Evolutionary conservation across 2,888 invertebrate genomes (phyloP), one percentile per base, ranked within the genome.

Genomic region (Thymelicus acteon): DNA sequence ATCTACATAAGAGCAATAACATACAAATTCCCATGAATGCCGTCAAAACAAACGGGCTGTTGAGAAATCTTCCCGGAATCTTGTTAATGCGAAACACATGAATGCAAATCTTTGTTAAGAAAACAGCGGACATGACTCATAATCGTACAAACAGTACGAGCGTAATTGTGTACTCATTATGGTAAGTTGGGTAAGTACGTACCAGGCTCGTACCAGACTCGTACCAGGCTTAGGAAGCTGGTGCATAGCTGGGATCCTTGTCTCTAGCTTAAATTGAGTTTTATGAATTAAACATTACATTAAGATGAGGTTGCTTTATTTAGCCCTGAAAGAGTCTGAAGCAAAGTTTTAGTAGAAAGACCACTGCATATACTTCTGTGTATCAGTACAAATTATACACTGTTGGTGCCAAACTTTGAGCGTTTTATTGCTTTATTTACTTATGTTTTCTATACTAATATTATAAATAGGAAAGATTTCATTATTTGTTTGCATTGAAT

Each of bases 161-260:
- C 60, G 39, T 67, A 60, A 67, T 60, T 61, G 67, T 67, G 61
- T 52, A 37, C 60, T 60, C 67, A 67, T 67, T 67, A 67, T 67
- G 67, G 58, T 67, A 49, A 67, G 67, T 67, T 67, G 7, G 47
- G 37, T 54, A 54, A 64, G 64, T 31, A 15, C 12, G n/a, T 48
- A 63, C n/a, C 57, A 57, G 31, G 10, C 57, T 57, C 31, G 37
- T 57, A 31, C 13, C 13, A 54, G 57, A 6, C 57, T 57, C 31
- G 37, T 57, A 31, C 13, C 13, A 54, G 57, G 7, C 57, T 57
- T 57, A 54, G 54, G 12, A 12, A 19, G 8, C 24, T 31, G 54
- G 54, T 48, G 48, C 19, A 60, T 24, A 12, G 19, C 47, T 52
- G 6, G 24, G 8, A 48, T 31, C n/a, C n/a, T 31, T 31, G 48